phyloP scores from a whole-genome alignment of 2,888 invertebrate species.

The Dusona sp. region DNA sequence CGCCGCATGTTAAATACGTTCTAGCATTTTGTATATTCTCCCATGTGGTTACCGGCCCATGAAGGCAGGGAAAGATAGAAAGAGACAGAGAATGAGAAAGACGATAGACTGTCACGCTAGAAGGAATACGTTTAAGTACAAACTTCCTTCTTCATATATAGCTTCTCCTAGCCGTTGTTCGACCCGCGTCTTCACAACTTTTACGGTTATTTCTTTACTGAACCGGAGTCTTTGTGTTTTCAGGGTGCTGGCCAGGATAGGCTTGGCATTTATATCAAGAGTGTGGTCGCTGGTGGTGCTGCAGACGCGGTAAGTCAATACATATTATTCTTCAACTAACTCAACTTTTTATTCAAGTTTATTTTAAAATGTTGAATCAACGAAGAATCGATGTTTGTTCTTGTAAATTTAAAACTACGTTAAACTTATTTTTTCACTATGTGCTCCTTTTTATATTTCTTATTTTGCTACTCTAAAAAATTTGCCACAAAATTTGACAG shows the following conservation, averaged over 20 bases:
- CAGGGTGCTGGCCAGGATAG: constrained; percentile 92
- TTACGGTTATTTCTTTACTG: constrained; percentile 70
- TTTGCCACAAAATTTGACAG: background rate
- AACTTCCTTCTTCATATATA: constrained; percentile 68
- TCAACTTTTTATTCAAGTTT: background rate
- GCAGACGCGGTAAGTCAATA: constrained; percentile 89
- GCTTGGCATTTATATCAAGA: constrained; percentile 99
- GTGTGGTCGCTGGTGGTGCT: constrained; percentile 97
- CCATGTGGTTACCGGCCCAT: constrained; percentile 69
- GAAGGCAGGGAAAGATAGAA: constrained; percentile 57
- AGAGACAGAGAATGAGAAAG: constrained; percentile 16
- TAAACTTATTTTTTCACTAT: background rate
- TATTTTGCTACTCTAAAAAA: background rate
- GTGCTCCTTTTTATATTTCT: background rate
- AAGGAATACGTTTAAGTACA: constrained; percentile 70
- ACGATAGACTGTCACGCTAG: constrained; percentile 70
- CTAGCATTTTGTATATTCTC: constrained; percentile 58
- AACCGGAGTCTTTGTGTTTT: constrained; percentile 61
- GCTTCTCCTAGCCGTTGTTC: constrained; percentile 62
- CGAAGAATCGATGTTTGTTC: background rate
- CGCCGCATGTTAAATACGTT: constrained; percentile 49
- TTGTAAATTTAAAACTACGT: background rate
- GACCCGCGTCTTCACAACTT: constrained; percentile 63
- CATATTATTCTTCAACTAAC: background rate
- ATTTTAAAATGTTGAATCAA: background rate